Conservation (phyloP, 2,113 vertebrate genomes). For the Oncorhynchus tshawytscha region DNA sequence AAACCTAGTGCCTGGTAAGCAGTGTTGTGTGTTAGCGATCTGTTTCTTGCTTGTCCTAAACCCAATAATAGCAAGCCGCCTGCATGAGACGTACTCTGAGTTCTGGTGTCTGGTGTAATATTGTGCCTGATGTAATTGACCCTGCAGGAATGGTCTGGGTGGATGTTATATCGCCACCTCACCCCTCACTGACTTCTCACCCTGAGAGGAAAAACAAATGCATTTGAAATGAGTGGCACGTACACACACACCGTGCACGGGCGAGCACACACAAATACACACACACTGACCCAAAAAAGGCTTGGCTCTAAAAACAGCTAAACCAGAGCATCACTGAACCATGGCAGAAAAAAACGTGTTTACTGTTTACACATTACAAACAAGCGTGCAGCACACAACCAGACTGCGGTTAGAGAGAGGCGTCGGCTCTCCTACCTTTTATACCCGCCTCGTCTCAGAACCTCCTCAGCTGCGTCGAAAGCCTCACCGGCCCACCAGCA, state of each 20-base stretch:
- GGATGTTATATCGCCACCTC: too few relatives aligned
- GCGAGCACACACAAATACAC: background rate
- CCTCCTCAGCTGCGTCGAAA: background rate
- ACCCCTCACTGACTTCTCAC: too few relatives aligned
- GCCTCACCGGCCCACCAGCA: background rate
- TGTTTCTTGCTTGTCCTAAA: too few relatives aligned
- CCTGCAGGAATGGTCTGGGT: too few relatives aligned
- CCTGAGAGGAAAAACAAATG: background rate
- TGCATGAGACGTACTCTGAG: too few relatives aligned
- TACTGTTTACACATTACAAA: background rate
- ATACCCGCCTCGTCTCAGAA: background rate
- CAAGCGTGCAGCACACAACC: background rate
- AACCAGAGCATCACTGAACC: too few relatives aligned
- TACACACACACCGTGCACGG: background rate
- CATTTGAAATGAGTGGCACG: constrained; percentile 5
- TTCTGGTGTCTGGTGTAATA: too few relatives aligned
- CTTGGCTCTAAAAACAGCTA: background rate
- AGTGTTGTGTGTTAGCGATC: too few relatives aligned
- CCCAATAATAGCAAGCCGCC: too few relatives aligned
- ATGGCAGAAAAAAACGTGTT: too few relatives aligned
- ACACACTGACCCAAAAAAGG: background rate
- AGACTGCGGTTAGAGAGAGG: background rate
- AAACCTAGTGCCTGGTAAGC: too few relatives aligned
- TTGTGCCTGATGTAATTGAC: too few relatives aligned
- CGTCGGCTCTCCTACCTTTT: background rate